Base-by-base conservation (phyloP, 35 echinoderm and acorn worm species). In the Apostichopus californicus region DNA sequence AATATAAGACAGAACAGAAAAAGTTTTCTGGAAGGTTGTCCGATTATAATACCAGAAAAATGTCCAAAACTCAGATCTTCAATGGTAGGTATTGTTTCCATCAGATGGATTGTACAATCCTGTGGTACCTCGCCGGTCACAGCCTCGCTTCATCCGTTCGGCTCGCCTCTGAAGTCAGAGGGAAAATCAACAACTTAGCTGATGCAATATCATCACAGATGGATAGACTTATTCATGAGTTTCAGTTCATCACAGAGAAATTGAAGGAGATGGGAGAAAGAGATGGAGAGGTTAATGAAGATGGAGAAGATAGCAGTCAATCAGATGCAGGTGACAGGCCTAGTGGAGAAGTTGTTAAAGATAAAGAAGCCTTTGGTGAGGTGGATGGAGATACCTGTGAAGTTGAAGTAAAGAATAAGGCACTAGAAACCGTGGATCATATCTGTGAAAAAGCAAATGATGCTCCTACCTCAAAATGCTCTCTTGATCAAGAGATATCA, bases 101-200 rank as follows among this genome's bases (percentile, higher is more conserved):
- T n/a, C 91, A 99, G 97, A 99, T 99, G 97, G 97, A 99, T 75
- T 96, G 93, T 86, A 95, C 93, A 23, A 86, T 99, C 25, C 79
- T 96, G 24, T 99, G 95, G 95, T 99, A 96, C 75, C 89, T 96
- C 8, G 96, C 93, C 72, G 97, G 97, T 21, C 94, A 99, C 68
- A 99, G 93, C 73, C 81, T 96, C 25, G 91, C 85, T 18, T 93
- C 95, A 34, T 93, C 93, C 4, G 93, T 94, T 5, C 95, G 91
- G 56, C 90, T 99, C 8, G 95, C 95, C 20, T 68, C 86, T 25
- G 57, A 89, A 64, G 63, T 73, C 14, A 56, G 60, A 18, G 86
- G 86, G 2, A 68, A 89, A 8, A 89, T 89, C 66, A 73, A 89
- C 25, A 89, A 73, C 17, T 18, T 89, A 12, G 86, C 60, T 0